These are phyloP conservation scores for Denticeps clupeoides DNA, from an alignment of 2,797 vertebrate genomes.

Conservation along the genomic window DNA sequence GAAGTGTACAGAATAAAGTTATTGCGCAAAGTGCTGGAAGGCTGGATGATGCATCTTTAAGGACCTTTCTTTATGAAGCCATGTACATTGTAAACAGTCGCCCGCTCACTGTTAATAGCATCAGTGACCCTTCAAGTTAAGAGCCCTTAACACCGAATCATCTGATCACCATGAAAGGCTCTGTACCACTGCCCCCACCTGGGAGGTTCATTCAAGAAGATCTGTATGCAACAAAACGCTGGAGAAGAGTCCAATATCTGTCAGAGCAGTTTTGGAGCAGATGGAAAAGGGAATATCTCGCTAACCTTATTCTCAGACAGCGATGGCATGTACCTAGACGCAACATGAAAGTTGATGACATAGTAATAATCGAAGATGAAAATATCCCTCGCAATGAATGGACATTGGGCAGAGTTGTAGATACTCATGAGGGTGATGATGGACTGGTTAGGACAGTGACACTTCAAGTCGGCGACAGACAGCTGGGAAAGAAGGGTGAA, in stretches of 20 bases:
- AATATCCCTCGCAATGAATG: conserved; percentile 2
- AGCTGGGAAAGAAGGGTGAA: background rate
- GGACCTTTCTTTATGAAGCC: background rate
- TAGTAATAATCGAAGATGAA: conserved; percentile 8
- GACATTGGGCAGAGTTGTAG: conserved; percentile 4
- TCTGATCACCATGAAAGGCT: conserved; percentile 13
- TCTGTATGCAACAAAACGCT: conserved; percentile 7
- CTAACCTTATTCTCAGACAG: conserved; percentile 2
- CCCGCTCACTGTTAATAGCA: background rate
- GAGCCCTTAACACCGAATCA: conserved; percentile 1
- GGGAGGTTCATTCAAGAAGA: conserved; percentile 7
- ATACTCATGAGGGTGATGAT: background rate
- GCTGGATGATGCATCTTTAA: background rate
- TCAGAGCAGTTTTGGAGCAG: conserved; percentile 7
- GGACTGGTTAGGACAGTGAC: conserved; percentile 9
- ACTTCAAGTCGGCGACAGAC: background rate
- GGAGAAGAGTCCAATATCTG: conserved; percentile 1
- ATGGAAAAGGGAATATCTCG: conserved; percentile 13
- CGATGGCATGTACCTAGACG: conserved; percentile 8
- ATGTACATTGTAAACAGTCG: background rate
- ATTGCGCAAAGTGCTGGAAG: background rate
- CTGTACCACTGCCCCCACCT: conserved; percentile 4
- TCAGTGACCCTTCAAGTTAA: background rate
- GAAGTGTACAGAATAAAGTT: background rate
- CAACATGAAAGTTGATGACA: conserved; percentile 3